A percentile compares a stretch with the other conserved stretches of the same genome.
These are phyloP conservation scores for Ara ararauna DNA, from an alignment of 2,797 vertebrate genomes.

Conservation along the genomic window DNA sequence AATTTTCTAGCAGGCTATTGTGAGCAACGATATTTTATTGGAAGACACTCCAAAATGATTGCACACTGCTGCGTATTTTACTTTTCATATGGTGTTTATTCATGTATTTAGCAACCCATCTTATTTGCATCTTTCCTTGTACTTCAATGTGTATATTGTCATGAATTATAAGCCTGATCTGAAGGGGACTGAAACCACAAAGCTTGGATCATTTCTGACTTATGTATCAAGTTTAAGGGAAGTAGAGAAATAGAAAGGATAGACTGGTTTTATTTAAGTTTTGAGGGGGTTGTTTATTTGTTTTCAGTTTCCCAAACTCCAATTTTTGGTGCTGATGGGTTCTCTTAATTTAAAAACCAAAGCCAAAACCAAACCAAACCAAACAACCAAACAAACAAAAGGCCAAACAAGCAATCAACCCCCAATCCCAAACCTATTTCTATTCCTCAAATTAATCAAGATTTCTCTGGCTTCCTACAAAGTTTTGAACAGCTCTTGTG, in stretches of 20 bases:
- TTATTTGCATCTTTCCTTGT: background rate
- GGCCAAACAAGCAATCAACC: background rate
- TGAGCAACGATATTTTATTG: background rate
- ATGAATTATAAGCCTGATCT: background rate
- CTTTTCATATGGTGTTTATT: background rate
- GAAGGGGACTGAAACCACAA: background rate
- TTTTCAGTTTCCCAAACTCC: background rate
- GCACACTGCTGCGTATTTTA: background rate
- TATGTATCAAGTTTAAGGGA: background rate
- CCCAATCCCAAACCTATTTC: background rate
- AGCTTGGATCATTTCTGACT: background rate
- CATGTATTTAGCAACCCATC: background rate
- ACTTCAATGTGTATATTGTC: background rate
- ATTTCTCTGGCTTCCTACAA: background rate
- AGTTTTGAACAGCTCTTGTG: background rate
- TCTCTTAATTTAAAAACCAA: background rate
- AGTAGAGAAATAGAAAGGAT: background rate
- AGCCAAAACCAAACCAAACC: background rate
- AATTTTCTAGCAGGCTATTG: background rate
- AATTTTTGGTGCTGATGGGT: background rate
- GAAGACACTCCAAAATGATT: background rate
- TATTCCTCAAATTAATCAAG: background rate
- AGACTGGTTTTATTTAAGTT: background rate
- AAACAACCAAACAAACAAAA: accelerated
- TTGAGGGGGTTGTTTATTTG: accelerated